Percentiles rank a stretch among this genome's conserved stretches.
phyloP scores from a whole-genome alignment of 1,140 invertebrate genomes.

The Subanguina moxae region DNA sequence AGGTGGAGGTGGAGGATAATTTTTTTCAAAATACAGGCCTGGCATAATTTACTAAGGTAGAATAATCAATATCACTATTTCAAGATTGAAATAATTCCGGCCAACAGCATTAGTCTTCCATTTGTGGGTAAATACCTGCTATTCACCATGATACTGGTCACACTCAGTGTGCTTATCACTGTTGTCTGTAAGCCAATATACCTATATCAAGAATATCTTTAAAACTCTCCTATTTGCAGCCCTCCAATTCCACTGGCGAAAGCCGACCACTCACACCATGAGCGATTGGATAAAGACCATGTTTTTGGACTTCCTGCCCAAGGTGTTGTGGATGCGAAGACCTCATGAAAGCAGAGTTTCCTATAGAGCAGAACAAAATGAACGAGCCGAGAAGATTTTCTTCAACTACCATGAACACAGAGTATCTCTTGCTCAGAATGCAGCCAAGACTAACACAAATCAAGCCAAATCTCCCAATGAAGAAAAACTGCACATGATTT shows the following conservation, averaged over 20 bases:
- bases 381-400: conserved; percentile 9
- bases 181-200: conserved; percentile 74
- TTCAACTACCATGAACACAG: conserved; percentile 12
- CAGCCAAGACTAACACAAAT: conserved; percentile 4
- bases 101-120: conserved; percentile 92
- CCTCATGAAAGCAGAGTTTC: conserved; percentile 38
- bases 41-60: conserved; percentile 67
- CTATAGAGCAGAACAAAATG: conserved; percentile 2
- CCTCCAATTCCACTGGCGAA: conserved; percentile 92
- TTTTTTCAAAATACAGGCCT: too few relatives aligned
- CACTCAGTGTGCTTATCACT: conserved; percentile 92
- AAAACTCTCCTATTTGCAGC: conserved; percentile 67
- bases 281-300: conserved; percentile 79
- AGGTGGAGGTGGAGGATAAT: too few relatives aligned
- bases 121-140: conserved; percentile 91
- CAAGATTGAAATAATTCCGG: conserved; percentile 89
- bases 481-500: conserved; percentile 30
- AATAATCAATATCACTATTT: conserved; percentile 92
- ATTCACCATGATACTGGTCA: conserved; percentile 99
- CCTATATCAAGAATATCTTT: conserved; percentile 64
- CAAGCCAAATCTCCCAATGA: neutral
- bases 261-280: conserved; percentile 90
- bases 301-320: conserved; percentile 82
- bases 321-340: conserved; percentile 62
- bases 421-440: neutral